Evolutionary conservation across 1,140 invertebrate genomes (phyloP), one percentile per base, ranked within the genome.

Genomic region (Parasteatoda tepidariorum): DNA sequence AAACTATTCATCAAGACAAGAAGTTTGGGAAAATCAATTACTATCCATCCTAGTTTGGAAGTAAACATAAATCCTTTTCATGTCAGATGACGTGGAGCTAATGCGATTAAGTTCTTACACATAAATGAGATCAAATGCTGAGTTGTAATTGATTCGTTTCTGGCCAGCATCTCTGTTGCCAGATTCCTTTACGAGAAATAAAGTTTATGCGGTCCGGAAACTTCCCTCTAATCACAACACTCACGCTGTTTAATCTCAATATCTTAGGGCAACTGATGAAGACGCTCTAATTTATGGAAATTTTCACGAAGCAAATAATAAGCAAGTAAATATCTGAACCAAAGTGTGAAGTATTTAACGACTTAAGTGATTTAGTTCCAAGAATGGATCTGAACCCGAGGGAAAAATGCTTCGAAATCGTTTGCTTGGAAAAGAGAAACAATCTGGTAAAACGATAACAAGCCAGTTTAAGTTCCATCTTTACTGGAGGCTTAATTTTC

Each of bases 281-380:
- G 22, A 73, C 57, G 48, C 41, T 59, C 28, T 73, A 73, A 73
- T 73, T 73, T 59, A 22, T 28, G 41, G 18, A 22, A 73, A 73
- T 55, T 73, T 73, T 57, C 48, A 28, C 70, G 24, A 2, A 26
- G 70, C 48, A 26, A 34, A 41, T 73, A 57, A 73, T 73, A 31
- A 55, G 70, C 48, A 33, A 7, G n/a, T 31, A 33, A 38, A 68
- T 68, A 57, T 28, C n/a, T 31, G 24, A 31, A 7, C 11, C 15
- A 71, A 71, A 73, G 70, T 31, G 26, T 73, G 30, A 41, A 73
- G 68, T 57, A 28, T 48, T 73, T 73, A 73, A 73, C 70, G 70
- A 73, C 70, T 73, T 73, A 73, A 73, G 70, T 73, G 48, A 73
- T 73, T 73, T 73, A 54, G 70, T 33, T 55, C 70, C 34, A 28